Percentiles rank a stretch among this genome's conserved stretches.
phyloP scores from a whole-genome alignment of 2,888 invertebrate genomes.

The Chesias legatella region DNA sequence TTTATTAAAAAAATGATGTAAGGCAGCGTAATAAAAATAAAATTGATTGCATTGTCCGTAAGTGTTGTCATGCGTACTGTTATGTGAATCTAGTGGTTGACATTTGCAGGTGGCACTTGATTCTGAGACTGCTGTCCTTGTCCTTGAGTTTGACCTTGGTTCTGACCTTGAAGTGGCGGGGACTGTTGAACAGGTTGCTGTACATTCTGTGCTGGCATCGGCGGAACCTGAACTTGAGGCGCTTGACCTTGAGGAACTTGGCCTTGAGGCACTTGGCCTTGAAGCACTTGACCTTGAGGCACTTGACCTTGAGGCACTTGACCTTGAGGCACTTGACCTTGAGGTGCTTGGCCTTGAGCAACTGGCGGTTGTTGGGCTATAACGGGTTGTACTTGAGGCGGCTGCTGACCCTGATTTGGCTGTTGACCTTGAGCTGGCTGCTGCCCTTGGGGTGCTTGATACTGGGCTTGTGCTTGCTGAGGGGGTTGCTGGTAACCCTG shows the following conservation, averaged over 20 bases:
- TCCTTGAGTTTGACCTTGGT: constrained; percentile 8
- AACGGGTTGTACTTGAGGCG: constrained; percentile 19
- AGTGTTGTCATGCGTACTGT: too few relatives aligned
- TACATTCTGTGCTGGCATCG: constrained; percentile 3
- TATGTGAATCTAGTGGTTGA: constrained; percentile 1
- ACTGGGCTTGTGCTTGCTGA: constrained; percentile 24
- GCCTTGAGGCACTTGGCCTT: constrained; percentile 2
- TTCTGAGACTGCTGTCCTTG: constrained; percentile 5
- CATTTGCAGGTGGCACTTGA: constrained; percentile 2
- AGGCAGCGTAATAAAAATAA: too few relatives aligned
- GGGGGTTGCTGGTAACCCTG: constrained; percentile 31
- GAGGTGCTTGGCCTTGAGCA: constrained; percentile 24
- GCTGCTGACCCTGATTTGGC: constrained; percentile 30
- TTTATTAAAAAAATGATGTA: too few relatives aligned
- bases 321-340: constrained; percentile 17
- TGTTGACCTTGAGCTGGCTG: constrained; percentile 22
- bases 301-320: constrained; percentile 7
- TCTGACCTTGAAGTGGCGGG: constrained; percentile 16
- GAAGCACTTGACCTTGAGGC: constrained; percentile 1
- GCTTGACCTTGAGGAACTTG: constrained; percentile 22
- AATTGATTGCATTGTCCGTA: too few relatives aligned
- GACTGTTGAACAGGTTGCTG: constrained; percentile 12
- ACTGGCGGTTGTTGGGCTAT: constrained; percentile 18
- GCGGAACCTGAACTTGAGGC: too few relatives aligned
- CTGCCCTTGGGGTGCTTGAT: constrained; percentile 30